Percentiles rank a stretch among this genome's conserved stretches.
phyloP scores from a whole-genome alignment of 1,140 invertebrate genomes.

The Drosophila ironensis region DNA sequence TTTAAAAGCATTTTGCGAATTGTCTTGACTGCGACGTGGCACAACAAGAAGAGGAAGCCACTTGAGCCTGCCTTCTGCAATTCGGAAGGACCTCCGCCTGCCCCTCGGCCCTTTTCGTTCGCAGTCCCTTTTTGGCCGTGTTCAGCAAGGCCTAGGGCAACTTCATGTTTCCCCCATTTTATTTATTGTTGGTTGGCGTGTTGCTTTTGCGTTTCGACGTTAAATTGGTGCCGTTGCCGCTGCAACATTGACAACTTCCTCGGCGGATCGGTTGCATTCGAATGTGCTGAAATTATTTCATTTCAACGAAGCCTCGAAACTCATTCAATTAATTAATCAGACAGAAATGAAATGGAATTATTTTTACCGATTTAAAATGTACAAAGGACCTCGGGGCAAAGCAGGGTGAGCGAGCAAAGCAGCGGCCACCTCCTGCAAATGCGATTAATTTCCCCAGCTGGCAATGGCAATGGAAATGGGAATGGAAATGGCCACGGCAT shows the following conservation, averaged over 20 bases:
- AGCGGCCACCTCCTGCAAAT: constrained; percentile 27
- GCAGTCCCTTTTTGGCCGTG: constrained; percentile 1
- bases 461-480: not conserved
- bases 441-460: constrained; percentile 28
- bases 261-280: constrained; percentile 3
- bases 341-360: constrained; percentile 25
- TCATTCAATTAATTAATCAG: constrained; percentile 51
- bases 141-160: constrained; percentile 14
- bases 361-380: constrained; percentile 30
- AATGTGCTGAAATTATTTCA: constrained; percentile 51
- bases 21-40: constrained; percentile 57
- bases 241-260: constrained; percentile 51
- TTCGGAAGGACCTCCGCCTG: not conserved
- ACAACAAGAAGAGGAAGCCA: constrained; percentile 28
- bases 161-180: constrained; percentile 51
- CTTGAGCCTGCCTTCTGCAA: constrained; percentile 40
- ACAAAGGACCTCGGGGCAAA: not conserved
- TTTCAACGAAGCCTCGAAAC: constrained; percentile 31
- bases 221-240: not conserved
- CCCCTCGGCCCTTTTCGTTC: constrained; percentile 9
- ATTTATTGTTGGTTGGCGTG: constrained; percentile 62
- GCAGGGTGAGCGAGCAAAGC: not conserved
- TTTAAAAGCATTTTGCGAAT: constrained; percentile 77
- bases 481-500: not conserved
- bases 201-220: constrained; percentile 1